A percentile compares a stretch with the other conserved stretches of the same genome.
Evolutionary conservation across 2,797 vertebrate genomes (phyloP).

Genomic region (Galago senegalensis): DNA sequence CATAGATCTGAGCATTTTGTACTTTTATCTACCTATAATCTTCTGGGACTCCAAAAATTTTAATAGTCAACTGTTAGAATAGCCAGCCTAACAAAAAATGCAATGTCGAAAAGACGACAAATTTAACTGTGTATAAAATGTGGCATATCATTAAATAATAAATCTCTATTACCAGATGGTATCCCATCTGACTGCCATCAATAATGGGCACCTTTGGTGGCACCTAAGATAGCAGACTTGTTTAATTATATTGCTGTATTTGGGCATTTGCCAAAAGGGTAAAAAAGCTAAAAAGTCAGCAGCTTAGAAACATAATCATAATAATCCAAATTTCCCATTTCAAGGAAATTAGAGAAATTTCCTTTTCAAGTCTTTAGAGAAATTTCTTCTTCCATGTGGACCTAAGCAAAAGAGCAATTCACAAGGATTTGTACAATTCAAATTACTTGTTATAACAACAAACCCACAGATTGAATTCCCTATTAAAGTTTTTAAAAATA

Average conservation of each 20-base stretch:
- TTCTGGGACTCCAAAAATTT: not conserved
- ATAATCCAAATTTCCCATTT: not conserved
- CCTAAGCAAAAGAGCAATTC: not conserved
- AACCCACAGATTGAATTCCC: not conserved
- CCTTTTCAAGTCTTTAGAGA: not conserved
- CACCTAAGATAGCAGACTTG: not conserved
- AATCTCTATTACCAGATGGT: constrained; percentile 55
- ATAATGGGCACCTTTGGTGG: constrained; percentile 37
- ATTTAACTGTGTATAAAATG: constrained; percentile 35
- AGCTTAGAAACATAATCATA: not conserved
- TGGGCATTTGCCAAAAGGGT: not conserved
- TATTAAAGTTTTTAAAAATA: constrained; percentile 23
- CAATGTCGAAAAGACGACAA: not conserved
- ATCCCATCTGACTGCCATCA: constrained; percentile 57
- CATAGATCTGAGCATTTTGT: not conserved
- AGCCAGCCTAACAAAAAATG: not conserved
- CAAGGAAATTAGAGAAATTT: not conserved
- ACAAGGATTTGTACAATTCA: not conserved
- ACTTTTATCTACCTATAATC: not conserved
- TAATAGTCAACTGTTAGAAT: not conserved
- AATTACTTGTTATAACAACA: constrained; percentile 15
- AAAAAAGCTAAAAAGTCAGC: constrained; percentile 34
- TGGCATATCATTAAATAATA: constrained; percentile 55
- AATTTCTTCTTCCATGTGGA: not conserved
- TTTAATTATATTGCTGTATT: not conserved